Percentiles rank a stretch among this genome's conserved stretches.
Evolutionary conservation across 2,888 invertebrate genomes (phyloP).

Genomic region (Ichneumon xanthorius): DNA sequence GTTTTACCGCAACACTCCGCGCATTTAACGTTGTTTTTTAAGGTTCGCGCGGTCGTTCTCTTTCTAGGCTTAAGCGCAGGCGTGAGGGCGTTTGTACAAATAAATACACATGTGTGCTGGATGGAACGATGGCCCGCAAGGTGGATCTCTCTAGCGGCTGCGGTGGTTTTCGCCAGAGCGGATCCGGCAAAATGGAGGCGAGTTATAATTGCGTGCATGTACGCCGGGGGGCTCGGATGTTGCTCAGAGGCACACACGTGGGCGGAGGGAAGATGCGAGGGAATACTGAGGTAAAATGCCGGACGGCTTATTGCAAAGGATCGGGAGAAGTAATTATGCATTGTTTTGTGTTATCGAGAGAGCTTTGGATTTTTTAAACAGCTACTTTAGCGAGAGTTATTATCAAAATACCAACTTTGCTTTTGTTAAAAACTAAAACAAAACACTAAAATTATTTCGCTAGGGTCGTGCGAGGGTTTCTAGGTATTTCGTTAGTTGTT

Average conservation of each 20-base stretch:
- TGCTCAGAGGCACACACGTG: neutral
- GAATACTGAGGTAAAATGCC: neutral
- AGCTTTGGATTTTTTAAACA: neutral
- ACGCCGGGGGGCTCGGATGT: neutral
- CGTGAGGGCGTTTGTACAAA: conserved; percentile 43
- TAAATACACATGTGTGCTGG: conserved; percentile 28
- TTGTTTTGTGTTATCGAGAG: neutral
- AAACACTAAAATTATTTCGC: neutral
- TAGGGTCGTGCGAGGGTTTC: neutral
- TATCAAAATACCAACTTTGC: neutral
- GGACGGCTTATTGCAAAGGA: neutral
- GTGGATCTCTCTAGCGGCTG: conserved; percentile 13
- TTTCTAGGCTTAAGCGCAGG: conserved; percentile 51
- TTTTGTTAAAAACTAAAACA: neutral
- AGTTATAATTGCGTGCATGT: conserved; percentile 26
- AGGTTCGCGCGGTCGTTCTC: conserved; percentile 46
- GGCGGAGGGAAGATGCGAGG: neutral
- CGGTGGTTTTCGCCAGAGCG: conserved; percentile 57
- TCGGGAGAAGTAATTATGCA: neutral
- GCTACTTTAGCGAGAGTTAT: neutral
- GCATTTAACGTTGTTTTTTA: conserved; percentile 63
- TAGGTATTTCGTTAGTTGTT: too few relatives aligned
- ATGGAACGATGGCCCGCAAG: neutral
- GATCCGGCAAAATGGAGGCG: conserved; percentile 28
- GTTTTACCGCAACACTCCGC: conserved; percentile 59